Conservation (phyloP, 2,888 invertebrate species). For the Cremastobaeus sp. region DNA sequence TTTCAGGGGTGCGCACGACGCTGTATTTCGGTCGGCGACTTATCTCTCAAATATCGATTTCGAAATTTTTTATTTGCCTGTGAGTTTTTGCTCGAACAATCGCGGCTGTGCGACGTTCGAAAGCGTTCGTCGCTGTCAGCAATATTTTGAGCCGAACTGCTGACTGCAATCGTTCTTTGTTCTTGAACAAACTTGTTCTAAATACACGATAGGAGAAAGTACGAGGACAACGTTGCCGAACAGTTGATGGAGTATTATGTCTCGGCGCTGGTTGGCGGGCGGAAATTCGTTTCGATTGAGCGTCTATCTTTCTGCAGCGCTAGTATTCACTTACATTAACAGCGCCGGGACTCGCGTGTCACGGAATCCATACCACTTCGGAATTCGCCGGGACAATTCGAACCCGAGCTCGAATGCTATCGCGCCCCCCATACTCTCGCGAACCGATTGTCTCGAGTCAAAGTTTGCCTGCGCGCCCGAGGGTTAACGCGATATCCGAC, state of each 20-base stretch:
- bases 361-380: constrained; percentile 41
- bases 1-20: no score
- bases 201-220: constrained; percentile 20
- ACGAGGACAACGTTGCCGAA: constrained; percentile 48
- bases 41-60: no score
- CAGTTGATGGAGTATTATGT: constrained; percentile 44
- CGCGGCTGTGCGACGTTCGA: constrained; percentile 1
- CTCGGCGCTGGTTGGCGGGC: constrained; percentile 43
- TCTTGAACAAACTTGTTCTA: constrained; percentile 12
- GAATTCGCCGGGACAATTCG: constrained; percentile 52
- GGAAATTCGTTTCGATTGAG: constrained; percentile 57
- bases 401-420: constrained; percentile 55
- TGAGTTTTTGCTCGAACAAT: not conserved
- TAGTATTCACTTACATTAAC: constrained; percentile 52
- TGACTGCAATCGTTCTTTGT: constrained; percentile 31
- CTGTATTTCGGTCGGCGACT: no score
- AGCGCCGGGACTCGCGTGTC: constrained; percentile 36
- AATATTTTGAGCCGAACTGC: constrained; percentile 32
- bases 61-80: no score
- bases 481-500: constrained; percentile 57
- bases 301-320: constrained; percentile 51
- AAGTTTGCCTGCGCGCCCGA: constrained; percentile 46
- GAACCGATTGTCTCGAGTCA: constrained; percentile 56
- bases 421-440: constrained; percentile 38
- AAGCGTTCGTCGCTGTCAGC: constrained; percentile 11